These are phyloP conservation scores for Pteronura brasiliensis DNA, from an alignment of 2,113 vertebrate genomes.

Conservation along the genomic window DNA sequence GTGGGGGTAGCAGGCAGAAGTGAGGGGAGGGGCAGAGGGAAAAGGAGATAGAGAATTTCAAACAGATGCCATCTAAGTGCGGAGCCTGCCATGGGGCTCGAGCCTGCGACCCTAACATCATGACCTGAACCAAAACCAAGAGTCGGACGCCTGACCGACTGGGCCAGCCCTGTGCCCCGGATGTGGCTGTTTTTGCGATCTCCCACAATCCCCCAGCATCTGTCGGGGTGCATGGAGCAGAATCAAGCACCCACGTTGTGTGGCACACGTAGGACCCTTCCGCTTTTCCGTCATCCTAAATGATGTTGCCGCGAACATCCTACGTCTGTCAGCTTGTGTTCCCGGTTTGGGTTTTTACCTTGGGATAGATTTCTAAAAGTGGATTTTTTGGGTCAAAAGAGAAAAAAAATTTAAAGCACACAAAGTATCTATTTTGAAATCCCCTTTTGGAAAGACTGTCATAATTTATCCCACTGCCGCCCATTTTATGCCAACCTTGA, in stretches of 20 bases:
- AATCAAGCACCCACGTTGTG: not conserved
- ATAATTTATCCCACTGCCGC: not conserved
- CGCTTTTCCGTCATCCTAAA: not conserved
- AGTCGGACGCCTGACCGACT: not conserved
- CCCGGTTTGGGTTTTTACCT: not conserved
- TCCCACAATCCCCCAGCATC: not conserved
- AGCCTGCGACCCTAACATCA: not conserved
- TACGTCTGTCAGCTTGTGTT: not conserved
- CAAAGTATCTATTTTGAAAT: not conserved
- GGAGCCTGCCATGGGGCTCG: not conserved
- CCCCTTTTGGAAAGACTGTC: not conserved
- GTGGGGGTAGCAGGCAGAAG: not conserved
- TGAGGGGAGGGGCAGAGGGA: not conserved
- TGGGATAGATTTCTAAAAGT: not conserved
- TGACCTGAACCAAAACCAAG: not conserved
- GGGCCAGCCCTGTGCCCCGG: not conserved
- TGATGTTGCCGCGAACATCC: not conserved
- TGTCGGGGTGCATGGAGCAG: accelerated
- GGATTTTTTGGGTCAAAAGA: not conserved
- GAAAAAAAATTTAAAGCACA: not conserved
- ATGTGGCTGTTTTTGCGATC: not conserved
- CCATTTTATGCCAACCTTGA: not conserved
- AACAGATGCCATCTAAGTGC: not conserved
- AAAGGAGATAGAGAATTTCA: not conserved
- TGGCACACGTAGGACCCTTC: not conserved